These are phyloP conservation scores for Agrotis puta DNA, from an alignment of 2,888 invertebrate species.

Conservation along the genomic window DNA sequence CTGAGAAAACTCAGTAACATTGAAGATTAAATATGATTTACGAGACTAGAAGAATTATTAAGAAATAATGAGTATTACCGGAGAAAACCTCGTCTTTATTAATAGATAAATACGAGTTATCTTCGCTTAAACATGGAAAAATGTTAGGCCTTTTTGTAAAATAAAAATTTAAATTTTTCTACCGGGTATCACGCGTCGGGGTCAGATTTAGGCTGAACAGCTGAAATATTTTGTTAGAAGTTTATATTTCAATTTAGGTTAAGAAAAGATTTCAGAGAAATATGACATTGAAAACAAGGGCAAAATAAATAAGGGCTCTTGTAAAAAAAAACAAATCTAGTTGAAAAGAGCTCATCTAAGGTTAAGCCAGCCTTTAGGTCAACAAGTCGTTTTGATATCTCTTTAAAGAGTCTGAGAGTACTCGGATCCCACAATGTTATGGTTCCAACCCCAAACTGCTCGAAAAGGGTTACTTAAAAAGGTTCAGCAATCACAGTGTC, in stretches of 20 bases:
- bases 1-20: conserved; percentile 69
- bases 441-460: too few relatives aligned
- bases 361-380: too few relatives aligned
- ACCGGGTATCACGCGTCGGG: conserved; percentile 23
- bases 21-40: conserved; percentile 74
- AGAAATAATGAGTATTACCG: conserved; percentile 68
- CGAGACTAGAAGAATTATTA: conserved; percentile 69
- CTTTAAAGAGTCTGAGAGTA: too few relatives aligned
- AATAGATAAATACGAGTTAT: conserved; percentile 60
- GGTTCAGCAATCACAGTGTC: too few relatives aligned
- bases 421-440: too few relatives aligned
- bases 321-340: not conserved
- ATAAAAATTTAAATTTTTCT: conserved; percentile 17
- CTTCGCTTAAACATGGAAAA: conserved; percentile 36
- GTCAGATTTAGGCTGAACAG: conserved; percentile 9
- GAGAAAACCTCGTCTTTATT: conserved; percentile 58
- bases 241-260: not conserved
- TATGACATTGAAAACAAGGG: not conserved
- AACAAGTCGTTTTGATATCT: too few relatives aligned
- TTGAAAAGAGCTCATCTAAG: not conserved
- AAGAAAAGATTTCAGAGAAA: not conserved
- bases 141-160: conserved; percentile 38
- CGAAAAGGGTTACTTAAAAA: too few relatives aligned
- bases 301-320: too few relatives aligned
- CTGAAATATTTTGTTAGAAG: conserved; percentile 17